Percentiles rank a stretch among this genome's conserved stretches.
Evolutionary conservation across 2,113 vertebrate genomes (phyloP).

Genomic region (Perognathus longimembris): DNA sequence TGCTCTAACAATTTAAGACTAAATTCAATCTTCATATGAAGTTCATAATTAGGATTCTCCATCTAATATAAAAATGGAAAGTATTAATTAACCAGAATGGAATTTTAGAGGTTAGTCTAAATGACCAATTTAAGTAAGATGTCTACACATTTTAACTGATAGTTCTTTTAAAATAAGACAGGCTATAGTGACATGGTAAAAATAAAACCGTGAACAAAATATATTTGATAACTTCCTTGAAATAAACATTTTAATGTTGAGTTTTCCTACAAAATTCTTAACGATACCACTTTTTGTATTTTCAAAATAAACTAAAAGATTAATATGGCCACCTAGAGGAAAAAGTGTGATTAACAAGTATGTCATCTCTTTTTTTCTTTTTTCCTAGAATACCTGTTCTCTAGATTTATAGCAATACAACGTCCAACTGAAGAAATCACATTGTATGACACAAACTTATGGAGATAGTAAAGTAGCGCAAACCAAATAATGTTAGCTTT

Average conservation of each 20-base stretch:
- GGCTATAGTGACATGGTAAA: constrained; percentile 39
- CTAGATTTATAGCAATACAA: neutral
- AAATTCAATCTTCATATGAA: constrained; percentile 47
- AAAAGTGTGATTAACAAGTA: constrained; percentile 81
- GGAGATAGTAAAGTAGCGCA: too few species aligned
- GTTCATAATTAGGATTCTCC: constrained; percentile 1
- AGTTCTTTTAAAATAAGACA: constrained; percentile 35
- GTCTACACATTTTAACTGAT: neutral
- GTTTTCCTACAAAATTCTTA: constrained; percentile 54
- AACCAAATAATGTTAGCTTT: neutral
- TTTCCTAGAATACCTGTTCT: constrained; percentile 61
- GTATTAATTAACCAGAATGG: constrained; percentile 5
- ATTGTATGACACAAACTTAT: too few species aligned
- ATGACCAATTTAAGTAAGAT: constrained; percentile 28
- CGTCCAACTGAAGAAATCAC: too few species aligned
- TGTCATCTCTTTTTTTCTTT: neutral
- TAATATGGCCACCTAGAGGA: constrained; percentile 88
- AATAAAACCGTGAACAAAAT: constrained; percentile 55
- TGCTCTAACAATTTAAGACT: constrained; percentile 41
- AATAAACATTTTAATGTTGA: neutral
- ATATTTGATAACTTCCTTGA: neutral
- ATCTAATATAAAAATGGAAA: constrained; percentile 56
- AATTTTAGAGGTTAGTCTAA: constrained; percentile 17
- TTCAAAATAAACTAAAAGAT: constrained; percentile 77
- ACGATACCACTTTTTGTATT: constrained; percentile 42